phyloP scores from a whole-genome alignment of 2,888 invertebrate species.

The Eupithecia insigniata region DNA sequence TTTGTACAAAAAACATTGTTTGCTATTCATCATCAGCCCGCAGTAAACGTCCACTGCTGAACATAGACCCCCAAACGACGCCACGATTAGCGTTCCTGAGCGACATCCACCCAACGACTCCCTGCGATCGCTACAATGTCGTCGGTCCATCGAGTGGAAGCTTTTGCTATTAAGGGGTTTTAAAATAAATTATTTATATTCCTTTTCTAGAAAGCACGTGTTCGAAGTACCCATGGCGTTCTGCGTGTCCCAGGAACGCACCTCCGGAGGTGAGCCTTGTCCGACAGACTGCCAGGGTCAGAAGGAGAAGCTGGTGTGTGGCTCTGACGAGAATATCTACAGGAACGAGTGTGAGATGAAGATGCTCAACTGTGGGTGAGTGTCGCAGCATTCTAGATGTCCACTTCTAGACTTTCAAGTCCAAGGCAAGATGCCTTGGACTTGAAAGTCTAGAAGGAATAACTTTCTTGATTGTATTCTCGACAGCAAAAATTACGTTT shows the following conservation, averaged over 20 bases:
- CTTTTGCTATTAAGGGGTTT: neutral
- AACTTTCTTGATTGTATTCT: no score
- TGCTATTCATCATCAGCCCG: no score
- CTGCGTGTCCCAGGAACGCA: slow-evolving; percentile 91
- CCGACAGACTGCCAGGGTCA: slow-evolving; percentile 90
- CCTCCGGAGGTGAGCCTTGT: slow-evolving; percentile 87
- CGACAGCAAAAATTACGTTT: no score
- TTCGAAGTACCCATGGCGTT: slow-evolving; percentile 96
- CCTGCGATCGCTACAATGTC: no score
- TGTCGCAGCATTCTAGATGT: neutral
- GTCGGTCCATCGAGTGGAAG: no score
- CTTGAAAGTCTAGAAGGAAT: neutral
- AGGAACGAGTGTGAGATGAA: slow-evolving; percentile 94
- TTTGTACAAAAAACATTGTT: neutral
- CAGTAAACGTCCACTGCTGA: no score
- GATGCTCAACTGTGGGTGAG: slow-evolving; percentile 93
- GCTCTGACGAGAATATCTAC: slow-evolving; percentile 95
- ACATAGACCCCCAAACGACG: no score
- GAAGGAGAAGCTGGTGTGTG: slow-evolving; percentile 90
- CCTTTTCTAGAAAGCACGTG: slow-evolving; percentile 90
- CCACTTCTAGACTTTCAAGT: no score
- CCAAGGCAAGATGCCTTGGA: no score
- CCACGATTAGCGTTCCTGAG: no score
- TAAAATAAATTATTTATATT: neutral
- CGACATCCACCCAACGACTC: no score